A percentile compares a stretch with the other conserved stretches of the same genome.
Evolutionary conservation across 2,888 invertebrate genomes (phyloP).

Genomic region (Thyatira batis): DNA sequence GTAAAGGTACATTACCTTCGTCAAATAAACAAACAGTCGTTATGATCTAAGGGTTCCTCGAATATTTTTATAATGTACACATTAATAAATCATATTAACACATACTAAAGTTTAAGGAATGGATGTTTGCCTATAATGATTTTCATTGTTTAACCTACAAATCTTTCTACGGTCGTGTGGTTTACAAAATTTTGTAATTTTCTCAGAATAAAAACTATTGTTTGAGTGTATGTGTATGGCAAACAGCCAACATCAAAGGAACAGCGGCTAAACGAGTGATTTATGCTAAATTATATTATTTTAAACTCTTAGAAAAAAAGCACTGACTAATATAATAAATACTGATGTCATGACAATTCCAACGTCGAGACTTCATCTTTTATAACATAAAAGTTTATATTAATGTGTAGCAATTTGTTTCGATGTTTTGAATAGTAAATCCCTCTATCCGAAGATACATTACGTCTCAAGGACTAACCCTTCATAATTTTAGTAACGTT

Average conservation of each 20-base stretch:
- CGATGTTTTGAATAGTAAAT: not conserved
- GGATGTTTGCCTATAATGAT: not conserved
- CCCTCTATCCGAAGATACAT: not conserved
- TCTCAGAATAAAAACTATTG: not conserved
- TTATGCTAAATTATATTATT: not conserved
- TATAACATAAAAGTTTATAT: not conserved
- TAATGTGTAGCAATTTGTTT: not conserved
- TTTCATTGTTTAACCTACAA: constrained; percentile 1
- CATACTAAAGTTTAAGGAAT: not conserved
- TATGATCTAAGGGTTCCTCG: not conserved
- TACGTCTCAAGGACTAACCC: constrained; percentile 14
- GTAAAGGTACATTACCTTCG: not conserved
- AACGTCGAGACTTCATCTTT: not conserved
- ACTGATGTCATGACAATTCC: not conserved
- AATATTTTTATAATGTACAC: not conserved
- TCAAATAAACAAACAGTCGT: not conserved
- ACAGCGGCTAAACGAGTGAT: not conserved
- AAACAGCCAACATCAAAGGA: constrained; percentile 2
- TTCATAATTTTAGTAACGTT: constrained; percentile 36
- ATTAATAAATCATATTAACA: not conserved
- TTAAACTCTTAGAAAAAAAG: not conserved
- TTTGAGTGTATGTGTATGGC: not conserved
- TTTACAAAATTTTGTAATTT: not conserved
- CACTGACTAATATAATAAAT: not conserved
- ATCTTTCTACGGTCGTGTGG: not conserved